phyloP scores from a whole-genome alignment of 1,140 invertebrate species.

The Drosophila kurseongensis region DNA sequence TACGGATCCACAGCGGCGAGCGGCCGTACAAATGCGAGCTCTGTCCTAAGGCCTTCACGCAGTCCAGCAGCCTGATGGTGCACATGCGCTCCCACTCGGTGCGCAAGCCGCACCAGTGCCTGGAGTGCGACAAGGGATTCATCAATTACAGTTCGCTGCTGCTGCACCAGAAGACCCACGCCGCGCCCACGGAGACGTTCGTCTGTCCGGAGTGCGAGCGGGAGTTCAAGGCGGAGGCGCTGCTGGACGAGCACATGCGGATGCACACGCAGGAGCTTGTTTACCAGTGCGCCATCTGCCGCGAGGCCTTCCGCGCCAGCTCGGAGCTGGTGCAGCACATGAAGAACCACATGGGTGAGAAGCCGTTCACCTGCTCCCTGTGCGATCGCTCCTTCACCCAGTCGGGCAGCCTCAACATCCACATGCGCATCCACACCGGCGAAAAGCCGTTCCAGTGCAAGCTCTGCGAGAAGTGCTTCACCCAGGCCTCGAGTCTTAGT shows the following conservation, averaged over 20 bases:
- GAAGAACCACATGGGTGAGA: slow-evolving; percentile 86
- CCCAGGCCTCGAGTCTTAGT: slow-evolving; percentile 87
- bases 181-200: slow-evolving; percentile 66
- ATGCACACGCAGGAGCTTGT: slow-evolving; percentile 78
- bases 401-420: slow-evolving; percentile 89
- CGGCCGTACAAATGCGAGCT: slow-evolving; percentile 84
- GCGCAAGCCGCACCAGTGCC: slow-evolving; percentile 88
- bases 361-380: slow-evolving; percentile 87
- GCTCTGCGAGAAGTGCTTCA: slow-evolving; percentile 87
- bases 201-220: slow-evolving; percentile 79
- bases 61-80: slow-evolving; percentile 88
- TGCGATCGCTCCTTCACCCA: slow-evolving; percentile 90
- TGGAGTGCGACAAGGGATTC: slow-evolving; percentile 86
- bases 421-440: slow-evolving; percentile 90
- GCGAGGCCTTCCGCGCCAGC: slow-evolving; percentile 87
- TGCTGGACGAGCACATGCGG: slow-evolving; percentile 80
- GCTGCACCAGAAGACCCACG: slow-evolving; percentile 77
- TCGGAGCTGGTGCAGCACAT: slow-evolving; percentile 87
- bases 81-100: slow-evolving; percentile 90
- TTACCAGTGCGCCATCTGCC: slow-evolving; percentile 87
- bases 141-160: slow-evolving; percentile 80
- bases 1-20: slow-evolving; percentile 90
- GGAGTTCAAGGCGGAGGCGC: slow-evolving; percentile 75
- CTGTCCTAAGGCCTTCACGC: slow-evolving; percentile 88
- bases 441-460: slow-evolving; percentile 86